Evolutionary conservation across 2,113 vertebrate genomes (phyloP), one percentile per base, ranked within the genome.

Genomic region (Silurus asotus): DNA sequence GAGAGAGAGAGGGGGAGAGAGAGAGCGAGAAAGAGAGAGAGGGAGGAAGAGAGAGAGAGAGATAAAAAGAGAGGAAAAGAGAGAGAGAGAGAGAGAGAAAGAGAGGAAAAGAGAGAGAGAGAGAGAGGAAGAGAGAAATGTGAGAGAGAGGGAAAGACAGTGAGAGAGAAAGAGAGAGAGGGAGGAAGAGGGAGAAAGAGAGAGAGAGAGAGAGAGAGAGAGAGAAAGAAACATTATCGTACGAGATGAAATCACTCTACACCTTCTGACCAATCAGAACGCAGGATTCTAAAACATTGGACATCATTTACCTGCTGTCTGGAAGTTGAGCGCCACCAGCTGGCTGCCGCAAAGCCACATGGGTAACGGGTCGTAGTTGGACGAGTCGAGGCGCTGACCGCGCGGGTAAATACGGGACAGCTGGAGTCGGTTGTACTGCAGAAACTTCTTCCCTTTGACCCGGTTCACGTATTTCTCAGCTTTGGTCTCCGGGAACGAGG

Each of bases 261-360:
- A 70, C 19, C 15, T 11, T 59, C 56, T 11, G 15, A 61, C n/a
- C 55, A 79, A 79, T 79, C 25, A 61, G 56, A 61, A 20, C 19
- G 17, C 56, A 79, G 76, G 37, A 72, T 19, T 45, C 56, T 14
- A 4, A 11, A 19, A 14, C 15, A 72, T 5, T 58, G 56, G 13
- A 15, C 56, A 15, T 37, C 45, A 6, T 7, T 92, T 90, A 99
- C 98, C 98, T 93, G 98, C 97, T 13, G 98, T 99, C 94, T 99
- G 98, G 91, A 99, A 99, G 95, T 99, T 99, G 83, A 99, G 97
- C 0, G 98, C 98, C 67, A 99, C 98, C 79, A 99, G 94, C 93
- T 99, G 98, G 89, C 97, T 98, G 72, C 98, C 98, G 0, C 98
- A 99, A 87, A 99, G 97, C 98, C 98, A 99, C 98, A 99, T 99